Base-by-base conservation (phyloP, 2,113 vertebrate genomes). In the Bostrychus sinensis region DNA sequence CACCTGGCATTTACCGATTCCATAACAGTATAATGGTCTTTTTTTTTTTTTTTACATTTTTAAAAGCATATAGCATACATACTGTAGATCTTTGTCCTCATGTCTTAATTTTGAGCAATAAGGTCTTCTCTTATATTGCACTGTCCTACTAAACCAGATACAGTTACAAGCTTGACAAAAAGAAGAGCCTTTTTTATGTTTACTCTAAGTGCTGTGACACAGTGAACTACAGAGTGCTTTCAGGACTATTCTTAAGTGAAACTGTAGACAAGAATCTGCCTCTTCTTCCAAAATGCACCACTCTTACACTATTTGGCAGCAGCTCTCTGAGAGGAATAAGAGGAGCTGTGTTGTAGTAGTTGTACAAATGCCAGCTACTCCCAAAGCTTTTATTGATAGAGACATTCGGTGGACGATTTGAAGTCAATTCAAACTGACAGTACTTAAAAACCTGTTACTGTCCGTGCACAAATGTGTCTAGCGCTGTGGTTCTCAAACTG, bases 211-310 rank as follows among this genome's bases (percentile, higher is more conserved):
- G 60, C 60, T 20, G 67, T 64, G 81, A 84, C 73, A 68, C 62
- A 77, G 78, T 74, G 72, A 50, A 56, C 69, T 72, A 34, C 72
- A 64, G 37, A 64, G 43, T 38, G 61, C 78, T 41, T 75, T 80
- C 64, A 75, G 25, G 56, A 26, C 51, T 20, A 85, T 77, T 79
- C 79, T 85, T 76, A 41, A 56, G 70, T 70, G 76, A 73, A 83
- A 82, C 56, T 70, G 62, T 61, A 80, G 73, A 79, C 51, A n/a
- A 60, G 62, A 64, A 45, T 56, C 71, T 2, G 28, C 50, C 64
- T 68, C n/a, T 34, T 62, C 58, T 65, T 69, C n/a, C 5, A 48
- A 39, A 64, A 46, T 17, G 50, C 42, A 56, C 26, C 48, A 66
- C 67, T 62, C 67, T 39, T 23, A 34, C 7, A 37, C 72, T 51